These are phyloP conservation scores for Agonopterix heracliana DNA, from an alignment of 2,888 invertebrate genomes.

Conservation along the genomic window DNA sequence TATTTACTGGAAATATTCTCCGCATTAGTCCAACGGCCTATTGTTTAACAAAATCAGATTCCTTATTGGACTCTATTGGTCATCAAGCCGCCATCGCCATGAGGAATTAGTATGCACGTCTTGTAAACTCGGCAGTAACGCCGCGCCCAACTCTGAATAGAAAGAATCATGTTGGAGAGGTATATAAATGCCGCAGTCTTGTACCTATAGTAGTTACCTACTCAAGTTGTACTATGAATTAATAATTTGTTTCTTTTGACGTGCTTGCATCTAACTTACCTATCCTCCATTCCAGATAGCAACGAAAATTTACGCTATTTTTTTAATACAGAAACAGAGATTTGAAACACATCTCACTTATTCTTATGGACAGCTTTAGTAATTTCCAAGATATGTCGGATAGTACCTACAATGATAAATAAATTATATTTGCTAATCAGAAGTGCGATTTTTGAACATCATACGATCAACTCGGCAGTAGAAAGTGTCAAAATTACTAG, in stretches of 20 bases:
- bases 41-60: constrained; percentile 27
- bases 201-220: constrained; percentile 28
- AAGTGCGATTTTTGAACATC: too few species aligned
- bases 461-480: too few species aligned
- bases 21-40: constrained; percentile 54
- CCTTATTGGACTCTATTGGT: constrained; percentile 34
- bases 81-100: constrained; percentile 26
- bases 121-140: constrained; percentile 59
- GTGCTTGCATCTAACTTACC: too few species aligned
- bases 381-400: too few species aligned
- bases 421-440: too few species aligned
- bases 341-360: too few species aligned
- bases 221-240: constrained; percentile 55
- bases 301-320: too few species aligned
- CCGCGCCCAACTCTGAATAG: constrained; percentile 65
- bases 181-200: constrained; percentile 51
- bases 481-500: too few species aligned
- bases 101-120: constrained; percentile 48
- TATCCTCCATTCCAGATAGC: constrained; percentile 20
- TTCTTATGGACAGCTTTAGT: too few species aligned
- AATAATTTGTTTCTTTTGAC: constrained; percentile 43
- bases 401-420: too few species aligned
- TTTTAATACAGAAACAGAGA: too few species aligned
- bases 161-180: constrained; percentile 69
- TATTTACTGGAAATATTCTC: constrained; percentile 20